Percentiles rank a stretch among this genome's conserved stretches.
Conservation (phyloP, 2,113 vertebrate species). For the Apteryx mantelli region DNA sequence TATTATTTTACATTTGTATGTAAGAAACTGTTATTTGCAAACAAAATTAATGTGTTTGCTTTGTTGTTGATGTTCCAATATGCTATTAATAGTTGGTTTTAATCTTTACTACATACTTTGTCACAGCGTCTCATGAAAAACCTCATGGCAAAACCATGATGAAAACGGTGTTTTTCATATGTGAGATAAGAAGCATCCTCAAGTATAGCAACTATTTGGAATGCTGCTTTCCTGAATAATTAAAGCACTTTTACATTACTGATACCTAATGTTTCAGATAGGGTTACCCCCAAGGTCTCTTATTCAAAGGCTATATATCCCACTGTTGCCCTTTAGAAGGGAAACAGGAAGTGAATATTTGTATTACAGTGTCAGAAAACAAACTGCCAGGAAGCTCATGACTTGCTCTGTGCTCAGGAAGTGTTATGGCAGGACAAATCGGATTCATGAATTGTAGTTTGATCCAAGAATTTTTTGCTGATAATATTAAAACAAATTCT, state of each 20-base stretch:
- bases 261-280: not conserved
- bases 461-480: not conserved
- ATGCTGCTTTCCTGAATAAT: not conserved
- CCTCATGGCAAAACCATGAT: not conserved
- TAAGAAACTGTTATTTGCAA: not conserved
- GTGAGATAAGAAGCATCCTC: not conserved
- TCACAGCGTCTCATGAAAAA: not conserved
- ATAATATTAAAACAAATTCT: not conserved
- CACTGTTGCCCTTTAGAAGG: slow-evolving; percentile 1
- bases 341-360: not conserved
- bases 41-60: not conserved
- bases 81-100: not conserved
- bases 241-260: not conserved
- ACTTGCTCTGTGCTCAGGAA: not conserved
- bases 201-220: not conserved
- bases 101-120: not conserved
- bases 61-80: not conserved
- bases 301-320: not conserved
- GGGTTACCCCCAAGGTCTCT: not conserved
- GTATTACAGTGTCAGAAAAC: not conserved
- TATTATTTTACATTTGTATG: not conserved
- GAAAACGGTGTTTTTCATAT: not conserved
- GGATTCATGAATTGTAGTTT: not conserved
- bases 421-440: not conserved
- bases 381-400: not conserved